phyloP scores from a whole-genome alignment of 2,113 vertebrate species.

The Daboia siamensis region DNA sequence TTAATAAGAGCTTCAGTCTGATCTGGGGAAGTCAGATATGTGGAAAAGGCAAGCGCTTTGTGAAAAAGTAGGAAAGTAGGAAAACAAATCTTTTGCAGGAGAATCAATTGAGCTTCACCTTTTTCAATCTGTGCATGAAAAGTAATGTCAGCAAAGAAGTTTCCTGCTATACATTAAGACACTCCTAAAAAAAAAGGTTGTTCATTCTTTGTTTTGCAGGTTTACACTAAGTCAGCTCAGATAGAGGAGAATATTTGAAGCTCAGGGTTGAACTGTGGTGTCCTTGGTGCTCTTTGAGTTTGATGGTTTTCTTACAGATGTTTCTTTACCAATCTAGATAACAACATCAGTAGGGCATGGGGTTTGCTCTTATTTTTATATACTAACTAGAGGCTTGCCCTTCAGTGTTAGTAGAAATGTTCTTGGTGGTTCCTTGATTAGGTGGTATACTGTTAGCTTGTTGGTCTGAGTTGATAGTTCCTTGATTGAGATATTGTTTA shows the following conservation, averaged over 20 bases:
- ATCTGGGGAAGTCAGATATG: background rate
- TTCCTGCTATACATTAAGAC: background rate
- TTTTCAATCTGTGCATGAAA: background rate
- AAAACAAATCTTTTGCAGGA: background rate
- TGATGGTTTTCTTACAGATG: background rate
- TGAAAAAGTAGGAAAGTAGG: background rate
- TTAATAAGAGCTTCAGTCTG: background rate
- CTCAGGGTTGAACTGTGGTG: background rate
- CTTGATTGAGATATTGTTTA: background rate
- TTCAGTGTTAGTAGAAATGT: background rate
- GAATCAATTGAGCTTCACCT: background rate
- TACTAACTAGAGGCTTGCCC: background rate
- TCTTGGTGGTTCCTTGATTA: background rate
- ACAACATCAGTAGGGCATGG: background rate
- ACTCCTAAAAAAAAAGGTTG: background rate
- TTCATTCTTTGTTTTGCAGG: background rate
- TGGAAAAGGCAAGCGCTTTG: background rate
- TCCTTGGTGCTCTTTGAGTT: background rate
- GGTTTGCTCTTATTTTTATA: background rate
- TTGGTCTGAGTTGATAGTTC: background rate
- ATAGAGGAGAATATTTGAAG: background rate
- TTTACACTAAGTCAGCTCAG: conserved; percentile 17
- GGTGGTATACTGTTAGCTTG: background rate
- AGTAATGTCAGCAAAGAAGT: background rate
- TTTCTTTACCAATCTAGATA: background rate